Evolutionary conservation across 2,113 vertebrate species (phyloP).

Genomic region (Bothrops jararaca): DNA sequence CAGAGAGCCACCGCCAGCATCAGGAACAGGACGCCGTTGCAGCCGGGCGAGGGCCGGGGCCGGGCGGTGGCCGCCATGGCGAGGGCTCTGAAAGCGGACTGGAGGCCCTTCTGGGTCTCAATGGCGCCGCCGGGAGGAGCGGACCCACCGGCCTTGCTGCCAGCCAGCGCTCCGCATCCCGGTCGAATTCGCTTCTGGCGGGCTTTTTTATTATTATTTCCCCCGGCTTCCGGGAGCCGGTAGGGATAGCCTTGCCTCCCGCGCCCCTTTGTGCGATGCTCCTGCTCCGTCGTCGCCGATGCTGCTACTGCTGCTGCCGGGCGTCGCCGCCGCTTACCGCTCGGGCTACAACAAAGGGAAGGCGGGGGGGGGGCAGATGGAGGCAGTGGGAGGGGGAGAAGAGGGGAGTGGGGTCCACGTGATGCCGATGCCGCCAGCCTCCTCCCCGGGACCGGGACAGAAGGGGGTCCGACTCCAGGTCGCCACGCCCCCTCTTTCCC

Average conservation of each 20-base stretch:
- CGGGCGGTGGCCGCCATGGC: slow-evolving; percentile 49
- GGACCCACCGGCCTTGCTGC: slow-evolving; percentile 28
- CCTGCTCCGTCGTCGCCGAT: background rate
- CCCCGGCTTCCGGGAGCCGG: background rate
- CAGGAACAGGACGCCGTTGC: slow-evolving; percentile 54
- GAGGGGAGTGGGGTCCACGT: slow-evolving; percentile 50
- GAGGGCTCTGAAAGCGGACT: background rate
- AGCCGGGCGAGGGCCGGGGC: slow-evolving; percentile 44
- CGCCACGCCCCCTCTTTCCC: background rate
- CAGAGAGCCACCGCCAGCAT: slow-evolving; percentile 59
- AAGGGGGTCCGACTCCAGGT: background rate
- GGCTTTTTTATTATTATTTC: background rate
- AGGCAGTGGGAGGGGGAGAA: slow-evolving; percentile 5
- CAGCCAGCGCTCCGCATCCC: slow-evolving; percentile 11
- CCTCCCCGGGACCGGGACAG: slow-evolving; percentile 3
- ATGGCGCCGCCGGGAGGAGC: slow-evolving; percentile 33
- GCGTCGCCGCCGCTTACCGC: slow-evolving; percentile 29
- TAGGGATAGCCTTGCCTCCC: background rate
- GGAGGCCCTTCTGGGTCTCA: slow-evolving; percentile 49
- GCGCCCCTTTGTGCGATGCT: slow-evolving; percentile 10
- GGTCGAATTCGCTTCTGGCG: background rate
- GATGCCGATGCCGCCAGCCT: slow-evolving; percentile 46
- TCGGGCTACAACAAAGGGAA: slow-evolving; percentile 61
- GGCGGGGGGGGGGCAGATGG: slow-evolving; percentile 13
- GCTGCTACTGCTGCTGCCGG: background rate